Base-by-base conservation (phyloP, 2,888 invertebrate genomes). In the Pristionchus maxplancki region DNA sequence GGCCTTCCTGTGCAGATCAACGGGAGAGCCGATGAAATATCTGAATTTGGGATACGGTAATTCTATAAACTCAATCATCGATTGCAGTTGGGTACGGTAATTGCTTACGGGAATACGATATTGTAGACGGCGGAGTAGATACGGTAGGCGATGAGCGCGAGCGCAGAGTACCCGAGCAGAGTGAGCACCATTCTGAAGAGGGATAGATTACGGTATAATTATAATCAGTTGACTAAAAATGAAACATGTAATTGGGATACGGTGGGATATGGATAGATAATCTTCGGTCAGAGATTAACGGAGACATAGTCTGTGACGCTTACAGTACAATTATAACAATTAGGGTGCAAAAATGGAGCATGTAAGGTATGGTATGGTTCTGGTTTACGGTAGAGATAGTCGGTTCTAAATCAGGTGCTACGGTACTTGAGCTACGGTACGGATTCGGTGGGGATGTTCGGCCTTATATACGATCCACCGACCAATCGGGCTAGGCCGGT, bases 1-100 rank as follows among this genome's bases (percentile, higher is more conserved):
- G 37, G 94, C 93, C 84, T 91, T 91, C 78, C 91, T 91, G 88
- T 92, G 90, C 87, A 94, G 89, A 89, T 94, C 90, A 64, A 93
- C 90, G n/a, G 93, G 91, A 8, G 89, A 84, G 28, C 90, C 90
- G 48, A 93, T 64, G 58, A 92, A 78, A 88, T 91, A 94, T 4
- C 93, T 93, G 58, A 92, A 93, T 48, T 58, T 58, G 17, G 8
- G 58, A 4, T 24, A 58, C 24, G 4, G 15, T 62, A 62, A 62
- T 62, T 15, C 15, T 62, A n/a, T 24, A 24, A 37, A 40, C 1
- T 74, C 74, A 74, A 11, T 74, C 11, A 37, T 40, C 71, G 31
- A 31, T 64, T 28, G 28, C 9, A 13, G 9, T n/a, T 20, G n/a
- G n/a, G 20, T 58, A 58, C 58, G 92, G 91, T 20, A 89, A 48